Evolutionary conservation across 1,140 invertebrate species (phyloP).

Genomic region (Pogonus chalceus): DNA sequence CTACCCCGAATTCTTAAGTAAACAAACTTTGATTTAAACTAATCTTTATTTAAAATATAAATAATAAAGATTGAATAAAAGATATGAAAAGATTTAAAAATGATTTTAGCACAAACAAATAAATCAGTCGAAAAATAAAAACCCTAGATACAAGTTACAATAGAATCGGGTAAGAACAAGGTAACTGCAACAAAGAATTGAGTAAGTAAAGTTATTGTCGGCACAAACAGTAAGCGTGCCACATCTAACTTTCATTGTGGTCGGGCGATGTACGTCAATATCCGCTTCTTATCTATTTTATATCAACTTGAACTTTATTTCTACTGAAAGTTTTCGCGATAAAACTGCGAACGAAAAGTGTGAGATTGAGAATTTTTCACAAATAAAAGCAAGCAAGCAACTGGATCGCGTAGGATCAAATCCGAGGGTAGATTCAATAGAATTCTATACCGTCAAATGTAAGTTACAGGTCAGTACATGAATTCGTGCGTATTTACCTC

Average conservation of each 20-base stretch:
- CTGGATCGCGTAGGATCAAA: not conserved
- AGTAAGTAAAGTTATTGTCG: not conserved
- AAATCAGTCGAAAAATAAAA: no score
- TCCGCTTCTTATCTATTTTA: slow-evolving; percentile 5
- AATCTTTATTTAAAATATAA: no score
- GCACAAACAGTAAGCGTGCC: no score
- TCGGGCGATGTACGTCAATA: not conserved
- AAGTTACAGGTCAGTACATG: no score
- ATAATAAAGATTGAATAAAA: no score
- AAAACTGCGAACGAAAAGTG: not conserved
- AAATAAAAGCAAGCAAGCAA: not conserved
- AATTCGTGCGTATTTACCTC: no score
- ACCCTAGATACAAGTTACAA: no score
- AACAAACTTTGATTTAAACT: no score
- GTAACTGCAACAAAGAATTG: not conserved
- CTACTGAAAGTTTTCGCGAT: not conserved
- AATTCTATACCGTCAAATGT: not conserved
- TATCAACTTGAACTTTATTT: slow-evolving; percentile 7
- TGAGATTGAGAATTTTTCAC: slow-evolving; percentile 4
- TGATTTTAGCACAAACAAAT: no score
- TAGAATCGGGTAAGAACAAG: no score
- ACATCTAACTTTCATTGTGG: slow-evolving; percentile 3
- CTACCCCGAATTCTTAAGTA: no score
- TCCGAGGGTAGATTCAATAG: not conserved
- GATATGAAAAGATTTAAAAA: no score